phyloP scores from a whole-genome alignment of 2,888 invertebrate species.

The Resseliella maxima region DNA sequence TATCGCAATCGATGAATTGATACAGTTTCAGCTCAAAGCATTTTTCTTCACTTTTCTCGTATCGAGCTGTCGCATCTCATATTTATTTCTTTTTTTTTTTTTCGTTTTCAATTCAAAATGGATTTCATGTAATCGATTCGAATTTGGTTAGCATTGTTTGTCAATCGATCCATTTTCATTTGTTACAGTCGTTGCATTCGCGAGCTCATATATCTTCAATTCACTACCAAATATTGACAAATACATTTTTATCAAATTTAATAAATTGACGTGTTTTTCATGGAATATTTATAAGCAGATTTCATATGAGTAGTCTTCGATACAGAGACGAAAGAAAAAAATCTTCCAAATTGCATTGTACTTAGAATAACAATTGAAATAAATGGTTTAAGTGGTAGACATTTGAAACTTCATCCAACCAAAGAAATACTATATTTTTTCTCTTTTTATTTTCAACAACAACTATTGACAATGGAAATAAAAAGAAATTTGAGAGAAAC shows the following conservation, averaged over 20 bases:
- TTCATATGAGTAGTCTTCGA: too few relatives aligned
- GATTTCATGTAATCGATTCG: constrained; percentile 1
- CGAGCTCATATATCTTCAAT: background rate
- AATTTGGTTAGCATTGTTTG: background rate
- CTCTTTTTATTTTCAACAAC: too few relatives aligned
- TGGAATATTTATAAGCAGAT: background rate
- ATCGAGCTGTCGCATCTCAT: background rate
- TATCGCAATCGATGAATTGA: background rate
- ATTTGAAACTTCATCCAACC: too few relatives aligned
- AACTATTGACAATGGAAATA: too few relatives aligned
- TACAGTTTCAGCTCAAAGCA: background rate
- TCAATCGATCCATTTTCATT: constrained; percentile 6
- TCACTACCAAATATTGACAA: background rate
- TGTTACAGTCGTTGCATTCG: background rate
- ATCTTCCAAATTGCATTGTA: too few relatives aligned
- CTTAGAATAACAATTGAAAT: background rate
- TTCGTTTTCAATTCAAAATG: background rate
- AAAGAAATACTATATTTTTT: too few relatives aligned
- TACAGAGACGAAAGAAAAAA: too few relatives aligned
- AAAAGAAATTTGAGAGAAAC: too few relatives aligned
- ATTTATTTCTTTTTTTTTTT: background rate
- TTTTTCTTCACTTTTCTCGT: background rate
- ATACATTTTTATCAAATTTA: background rate
- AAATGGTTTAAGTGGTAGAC: too few relatives aligned
- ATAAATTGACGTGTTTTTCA: background rate